phyloP scores from a whole-genome alignment of 2,888 invertebrate species.

The Drosophila yooni region DNA sequence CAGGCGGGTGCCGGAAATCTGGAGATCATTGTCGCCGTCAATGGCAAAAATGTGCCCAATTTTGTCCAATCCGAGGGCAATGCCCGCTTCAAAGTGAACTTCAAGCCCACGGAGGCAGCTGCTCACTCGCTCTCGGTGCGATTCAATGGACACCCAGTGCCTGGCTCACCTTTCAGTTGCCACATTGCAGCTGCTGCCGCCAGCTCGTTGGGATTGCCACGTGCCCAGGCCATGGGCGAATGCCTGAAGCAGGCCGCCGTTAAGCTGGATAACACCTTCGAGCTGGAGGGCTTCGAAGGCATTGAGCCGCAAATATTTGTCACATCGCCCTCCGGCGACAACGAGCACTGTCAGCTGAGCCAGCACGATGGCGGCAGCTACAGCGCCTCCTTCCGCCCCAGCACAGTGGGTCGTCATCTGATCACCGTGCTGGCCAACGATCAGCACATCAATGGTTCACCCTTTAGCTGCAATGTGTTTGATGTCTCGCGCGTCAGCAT shows the following conservation, averaged over 20 bases:
- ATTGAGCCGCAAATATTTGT: constrained; percentile 90
- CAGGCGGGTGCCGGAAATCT: constrained; percentile 97
- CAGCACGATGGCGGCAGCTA: constrained; percentile 89
- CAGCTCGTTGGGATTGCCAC: constrained; percentile 86
- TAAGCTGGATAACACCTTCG: constrained; percentile 86
- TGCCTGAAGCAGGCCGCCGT: constrained; percentile 84
- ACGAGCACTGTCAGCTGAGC: constrained; percentile 90
- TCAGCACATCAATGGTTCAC: constrained; percentile 94
- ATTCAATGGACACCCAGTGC: constrained; percentile 91
- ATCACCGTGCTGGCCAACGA: constrained; percentile 93
- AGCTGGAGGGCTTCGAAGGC: constrained; percentile 86
- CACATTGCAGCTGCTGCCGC: constrained; percentile 87
- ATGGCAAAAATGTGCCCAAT: constrained; percentile 98
- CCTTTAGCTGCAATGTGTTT: constrained; percentile 97
- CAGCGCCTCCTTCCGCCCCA: constrained; percentile 92
- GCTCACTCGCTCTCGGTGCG: constrained; percentile 95
- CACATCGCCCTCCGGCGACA: constrained; percentile 93
- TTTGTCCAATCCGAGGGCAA: constrained; percentile 99
- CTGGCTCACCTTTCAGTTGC: constrained; percentile 97
- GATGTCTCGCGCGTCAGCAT: constrained; percentile 93
- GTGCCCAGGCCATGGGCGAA: constrained; percentile 86
- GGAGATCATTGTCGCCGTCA: constrained; percentile 98
- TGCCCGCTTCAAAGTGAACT: constrained; percentile 96
- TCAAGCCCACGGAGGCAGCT: constrained; percentile 97
- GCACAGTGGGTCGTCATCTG: constrained; percentile 94